Evolutionary conservation across 1,140 invertebrate genomes (phyloP).

Genomic region (Lamellibrachia luymesi): DNA sequence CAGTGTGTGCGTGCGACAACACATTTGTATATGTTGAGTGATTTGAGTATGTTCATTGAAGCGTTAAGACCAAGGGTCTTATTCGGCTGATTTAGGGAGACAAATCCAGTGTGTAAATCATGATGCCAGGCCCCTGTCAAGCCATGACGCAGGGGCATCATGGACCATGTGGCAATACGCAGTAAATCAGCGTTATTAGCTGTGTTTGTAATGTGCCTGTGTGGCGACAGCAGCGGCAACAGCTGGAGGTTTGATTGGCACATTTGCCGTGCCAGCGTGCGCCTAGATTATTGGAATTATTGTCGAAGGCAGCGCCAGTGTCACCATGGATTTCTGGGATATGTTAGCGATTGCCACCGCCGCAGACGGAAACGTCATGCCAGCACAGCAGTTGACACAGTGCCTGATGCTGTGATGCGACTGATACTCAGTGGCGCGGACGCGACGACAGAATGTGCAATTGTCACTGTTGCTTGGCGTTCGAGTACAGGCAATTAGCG

Average conservation of each 20-base stretch:
- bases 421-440: neutral
- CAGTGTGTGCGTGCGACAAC: neutral
- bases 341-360: neutral
- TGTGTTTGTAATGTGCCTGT: neutral
- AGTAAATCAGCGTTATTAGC: conserved; percentile 1
- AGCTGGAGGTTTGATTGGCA: neutral
- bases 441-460: neutral
- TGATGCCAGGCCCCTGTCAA: neutral
- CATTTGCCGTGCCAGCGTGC: neutral
- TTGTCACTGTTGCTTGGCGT: neutral
- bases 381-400: neutral
- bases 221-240: neutral
- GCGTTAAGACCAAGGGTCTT: neutral
- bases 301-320: neutral
- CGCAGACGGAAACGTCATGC: neutral
- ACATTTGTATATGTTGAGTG: neutral
- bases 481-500: neutral
- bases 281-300: neutral
- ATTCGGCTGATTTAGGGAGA: neutral
- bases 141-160: neutral
- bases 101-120: neutral
- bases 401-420: neutral
- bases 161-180: neutral
- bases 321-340: neutral
- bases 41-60: neutral